Conservation (phyloP, 64 coral and sea anemone genomes). For the Actinia tenebrosa region DNA sequence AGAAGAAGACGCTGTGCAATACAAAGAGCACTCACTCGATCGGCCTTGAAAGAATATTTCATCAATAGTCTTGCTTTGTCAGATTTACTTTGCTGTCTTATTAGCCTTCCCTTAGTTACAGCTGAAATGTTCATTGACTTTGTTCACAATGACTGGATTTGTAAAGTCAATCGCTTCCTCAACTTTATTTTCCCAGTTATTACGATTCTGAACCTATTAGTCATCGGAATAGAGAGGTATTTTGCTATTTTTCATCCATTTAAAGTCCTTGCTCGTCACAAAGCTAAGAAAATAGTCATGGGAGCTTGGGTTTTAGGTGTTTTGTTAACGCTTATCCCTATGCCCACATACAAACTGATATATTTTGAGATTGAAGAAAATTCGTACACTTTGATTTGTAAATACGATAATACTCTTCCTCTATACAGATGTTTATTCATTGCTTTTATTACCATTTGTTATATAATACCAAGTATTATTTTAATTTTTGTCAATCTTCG, state of each 20-base stretch:
- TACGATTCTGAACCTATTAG: neutral
- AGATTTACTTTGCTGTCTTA: too few relatives aligned
- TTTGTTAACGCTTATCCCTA: neutral
- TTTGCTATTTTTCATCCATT: neutral
- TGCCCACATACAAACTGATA: neutral
- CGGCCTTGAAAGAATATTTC: too few relatives aligned
- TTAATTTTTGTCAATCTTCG: neutral
- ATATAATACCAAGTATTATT: neutral
- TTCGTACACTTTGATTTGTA: neutral
- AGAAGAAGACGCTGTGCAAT: too few relatives aligned
- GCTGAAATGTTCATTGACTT: neutral
- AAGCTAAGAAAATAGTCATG: neutral
- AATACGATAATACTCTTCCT: neutral
- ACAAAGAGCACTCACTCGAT: too few relatives aligned
- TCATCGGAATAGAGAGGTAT: neutral
- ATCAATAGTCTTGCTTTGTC: too few relatives aligned
- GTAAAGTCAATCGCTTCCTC: neutral
- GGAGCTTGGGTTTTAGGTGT: neutral
- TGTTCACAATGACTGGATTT: neutral
- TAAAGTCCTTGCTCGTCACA: neutral
- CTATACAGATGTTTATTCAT: neutral
- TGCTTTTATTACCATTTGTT: neutral
- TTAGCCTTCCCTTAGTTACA: neutral
- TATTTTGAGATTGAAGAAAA: neutral
- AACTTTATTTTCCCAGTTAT: neutral